Base-by-base conservation (phyloP, 92 coral and sea anemone genomes). In the Hydrozoanthus gracilis region DNA sequence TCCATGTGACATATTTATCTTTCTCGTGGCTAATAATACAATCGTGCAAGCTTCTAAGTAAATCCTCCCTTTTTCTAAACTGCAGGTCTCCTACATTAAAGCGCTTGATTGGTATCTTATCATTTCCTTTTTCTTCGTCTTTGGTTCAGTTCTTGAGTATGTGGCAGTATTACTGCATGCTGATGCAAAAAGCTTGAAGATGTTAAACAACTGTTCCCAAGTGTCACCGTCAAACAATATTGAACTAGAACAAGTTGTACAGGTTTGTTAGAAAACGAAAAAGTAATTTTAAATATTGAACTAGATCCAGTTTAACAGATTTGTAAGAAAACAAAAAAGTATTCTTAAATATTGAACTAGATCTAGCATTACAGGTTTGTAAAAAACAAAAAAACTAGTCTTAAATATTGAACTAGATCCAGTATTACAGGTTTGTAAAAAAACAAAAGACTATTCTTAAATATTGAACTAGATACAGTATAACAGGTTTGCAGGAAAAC, bases 131-230 rank as follows among this genome's bases (percentile, higher is more conserved):
- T 65, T 75, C 51, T 76, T 88, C 46, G 91, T 88, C 0, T 83
- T 88, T 76, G 91, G 91, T 44, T 75, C 91, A 3, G 82, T 88
- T 77, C 84, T 88, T 4, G 91, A 88, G 76, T 88, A 83, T 45
- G 91, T 79, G 44, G 72, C 72, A 14, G 84, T 79, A 16, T 51
- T 79, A 46, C n/a, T 79, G 4, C 55, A 62, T 11, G 84, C 55
- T 64, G 84, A 79, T 20, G 8, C 47, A 20, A 67, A 62, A 61
- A 11, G 11, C 8, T 79, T 71, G 84, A 62, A 55, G 44, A 5
- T 61, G 13, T 47, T 6, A 11, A 44, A 62, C 7, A 46, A 45
- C 44, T 6, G 4, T 9, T 14, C 27, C 9, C n/a, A 45, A 39
- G 17, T 8, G n/a, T 44, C 56, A n/a, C 44, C 4, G 8, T 4